phyloP scores from a whole-genome alignment of 2,888 invertebrate species.

The Lypha dubia region DNA sequence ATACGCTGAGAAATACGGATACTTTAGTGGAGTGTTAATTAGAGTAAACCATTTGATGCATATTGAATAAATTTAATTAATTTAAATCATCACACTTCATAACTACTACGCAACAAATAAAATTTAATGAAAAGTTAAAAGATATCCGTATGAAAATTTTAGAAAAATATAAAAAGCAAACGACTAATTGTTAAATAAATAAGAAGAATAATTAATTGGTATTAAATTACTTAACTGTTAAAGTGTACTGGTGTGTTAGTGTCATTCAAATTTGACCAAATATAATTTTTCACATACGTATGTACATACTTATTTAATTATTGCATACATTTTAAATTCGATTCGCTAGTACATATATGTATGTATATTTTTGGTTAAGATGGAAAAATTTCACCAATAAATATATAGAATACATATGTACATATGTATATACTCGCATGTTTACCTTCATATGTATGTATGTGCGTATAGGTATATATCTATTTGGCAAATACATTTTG shows the following conservation, averaged over 20 bases:
- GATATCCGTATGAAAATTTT: not conserved
- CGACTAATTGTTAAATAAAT: conserved; percentile 3
- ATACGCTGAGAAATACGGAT: conserved; percentile 9
- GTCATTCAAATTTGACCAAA: conserved; percentile 8
- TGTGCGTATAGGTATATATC: not conserved
- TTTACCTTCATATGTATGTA: too few species aligned
- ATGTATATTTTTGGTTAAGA: not conserved
- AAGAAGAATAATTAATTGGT: not conserved
- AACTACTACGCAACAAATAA: conserved; percentile 47
- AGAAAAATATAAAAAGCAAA: conserved; percentile 7
- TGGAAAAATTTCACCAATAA: conserved; percentile 53
- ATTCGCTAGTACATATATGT: not conserved
- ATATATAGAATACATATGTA: not conserved
- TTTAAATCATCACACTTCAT: conserved; percentile 35
- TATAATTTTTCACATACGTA: not conserved
- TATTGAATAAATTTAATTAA: conserved; percentile 47
- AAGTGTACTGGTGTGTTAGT: not conserved
- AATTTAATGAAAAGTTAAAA: conserved; percentile 12
- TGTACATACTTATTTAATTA: not conserved
- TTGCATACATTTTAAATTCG: not conserved
- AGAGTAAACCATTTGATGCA: not conserved
- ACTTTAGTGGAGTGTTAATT: conserved; percentile 32
- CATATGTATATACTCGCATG: not conserved
- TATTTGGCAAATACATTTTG: not conserved
- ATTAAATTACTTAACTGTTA: conserved; percentile 13